Percentiles rank a stretch among this genome's conserved stretches.
phyloP scores from a whole-genome alignment of 2,888 invertebrate species.

The Polyommatus icarus region DNA sequence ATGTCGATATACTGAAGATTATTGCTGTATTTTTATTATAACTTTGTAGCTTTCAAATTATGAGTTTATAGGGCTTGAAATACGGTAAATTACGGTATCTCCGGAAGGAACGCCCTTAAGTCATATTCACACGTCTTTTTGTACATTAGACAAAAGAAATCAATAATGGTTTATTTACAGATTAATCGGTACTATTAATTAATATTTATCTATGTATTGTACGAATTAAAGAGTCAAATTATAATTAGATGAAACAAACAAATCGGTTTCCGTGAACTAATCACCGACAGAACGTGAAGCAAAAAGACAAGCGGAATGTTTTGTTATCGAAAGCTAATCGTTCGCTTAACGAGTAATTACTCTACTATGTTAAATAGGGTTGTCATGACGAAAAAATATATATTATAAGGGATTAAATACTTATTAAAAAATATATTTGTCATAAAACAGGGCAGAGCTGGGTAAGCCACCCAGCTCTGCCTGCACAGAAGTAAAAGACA shows the following conservation, averaged over 20 bases:
- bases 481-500: no score
- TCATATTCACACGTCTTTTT: conserved; percentile 17
- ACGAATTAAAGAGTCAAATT: conserved; percentile 35
- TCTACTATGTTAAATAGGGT: conserved; percentile 67
- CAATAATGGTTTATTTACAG: no score
- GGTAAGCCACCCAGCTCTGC: background rate
- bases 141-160: no score
- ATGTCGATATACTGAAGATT: no score
- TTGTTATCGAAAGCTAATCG: conserved; percentile 60
- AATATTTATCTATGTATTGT: background rate
- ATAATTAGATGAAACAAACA: conserved; percentile 47
- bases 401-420: no score
- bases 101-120: no score
- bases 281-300: conserved; percentile 45
- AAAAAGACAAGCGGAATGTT: conserved; percentile 63
- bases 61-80: no score
- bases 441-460: no score
- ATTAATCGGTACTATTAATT: background rate
- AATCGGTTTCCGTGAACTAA: conserved; percentile 50
- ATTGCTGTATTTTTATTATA: no score
- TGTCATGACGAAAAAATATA: conserved; percentile 12
- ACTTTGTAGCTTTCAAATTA: no score
- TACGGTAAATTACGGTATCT: no score
- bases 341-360: conserved; percentile 68
- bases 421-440: no score